These are phyloP conservation scores for Pediacus dermestoides DNA, from an alignment of 2,888 invertebrate species.

Conservation along the genomic window DNA sequence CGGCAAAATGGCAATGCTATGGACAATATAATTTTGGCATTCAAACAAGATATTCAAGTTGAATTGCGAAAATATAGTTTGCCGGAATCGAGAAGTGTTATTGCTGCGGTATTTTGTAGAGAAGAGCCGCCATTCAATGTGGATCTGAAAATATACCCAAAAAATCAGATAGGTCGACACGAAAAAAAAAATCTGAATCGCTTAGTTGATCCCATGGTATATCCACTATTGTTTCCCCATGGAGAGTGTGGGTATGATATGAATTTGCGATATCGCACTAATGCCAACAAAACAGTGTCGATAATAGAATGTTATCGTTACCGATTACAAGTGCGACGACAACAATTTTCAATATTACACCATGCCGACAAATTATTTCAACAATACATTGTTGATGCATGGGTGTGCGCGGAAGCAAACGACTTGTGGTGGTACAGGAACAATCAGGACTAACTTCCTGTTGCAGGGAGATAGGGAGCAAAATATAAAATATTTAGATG, in stretches of 20 bases:
- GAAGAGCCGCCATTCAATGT: slow-evolving; percentile 16
- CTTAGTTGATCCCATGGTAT: slow-evolving; percentile 18
- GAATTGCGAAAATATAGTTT: slow-evolving; percentile 9
- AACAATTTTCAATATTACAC: slow-evolving; percentile 3
- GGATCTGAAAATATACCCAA: slow-evolving; percentile 2
- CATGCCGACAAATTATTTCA: slow-evolving; percentile 11
- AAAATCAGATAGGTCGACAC: too few species aligned
- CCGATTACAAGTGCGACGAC: not conserved
- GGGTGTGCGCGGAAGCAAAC: too few species aligned
- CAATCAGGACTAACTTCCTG: too few species aligned
- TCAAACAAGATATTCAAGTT: not conserved
- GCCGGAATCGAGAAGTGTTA: slow-evolving; percentile 15
- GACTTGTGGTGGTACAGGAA: not conserved
- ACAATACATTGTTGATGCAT: slow-evolving; percentile 14
- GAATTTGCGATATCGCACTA: too few species aligned
- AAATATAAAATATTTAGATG: too few species aligned
- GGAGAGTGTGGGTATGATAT: slow-evolving; percentile 19
- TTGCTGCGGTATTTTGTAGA: slow-evolving; percentile 18
- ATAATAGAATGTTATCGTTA: not conserved
- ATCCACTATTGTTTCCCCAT: slow-evolving; percentile 20
- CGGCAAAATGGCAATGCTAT: not conserved
- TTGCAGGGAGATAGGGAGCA: too few species aligned
- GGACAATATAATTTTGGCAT: slow-evolving; percentile 5
- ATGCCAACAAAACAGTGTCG: not conserved
- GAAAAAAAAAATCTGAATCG: slow-evolving; percentile 14